Evolutionary conservation across 2,797 vertebrate genomes (phyloP).

Genomic region (Coilia nasus): DNA sequence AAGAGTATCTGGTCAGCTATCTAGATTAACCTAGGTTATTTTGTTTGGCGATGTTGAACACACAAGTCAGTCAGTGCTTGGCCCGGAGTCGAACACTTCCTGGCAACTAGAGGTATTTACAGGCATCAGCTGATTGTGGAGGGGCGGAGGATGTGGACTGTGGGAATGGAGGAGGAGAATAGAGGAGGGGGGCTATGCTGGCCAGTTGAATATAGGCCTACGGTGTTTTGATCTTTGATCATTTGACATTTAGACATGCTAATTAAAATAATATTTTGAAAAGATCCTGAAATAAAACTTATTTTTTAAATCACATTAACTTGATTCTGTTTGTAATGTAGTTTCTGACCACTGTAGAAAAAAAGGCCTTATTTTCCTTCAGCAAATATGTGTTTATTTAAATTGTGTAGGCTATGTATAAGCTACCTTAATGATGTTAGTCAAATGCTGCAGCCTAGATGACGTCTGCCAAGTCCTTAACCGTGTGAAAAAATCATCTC

Average conservation of each 20-base stretch:
- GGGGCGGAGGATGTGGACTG: slow-evolving; percentile 57
- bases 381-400: no score
- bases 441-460: slow-evolving; percentile 10
- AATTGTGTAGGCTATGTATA: no score
- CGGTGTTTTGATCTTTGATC: not conserved
- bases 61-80: slow-evolving; percentile 7
- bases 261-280: no score
- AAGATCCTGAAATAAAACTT: no score
- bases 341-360: slow-evolving; percentile 32
- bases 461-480: not conserved
- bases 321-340: no score
- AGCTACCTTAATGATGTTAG: no score
- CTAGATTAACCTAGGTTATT: slow-evolving; percentile 17
- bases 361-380: slow-evolving; percentile 28
- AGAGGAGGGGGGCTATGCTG: slow-evolving; percentile 25
- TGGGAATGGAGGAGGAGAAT: slow-evolving; percentile 42
- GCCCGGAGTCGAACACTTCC: slow-evolving; percentile 21
- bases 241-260: not conserved
- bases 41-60: slow-evolving; percentile 15
- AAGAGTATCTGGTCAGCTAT: not conserved
- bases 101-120: slow-evolving; percentile 48
- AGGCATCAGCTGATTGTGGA: slow-evolving; percentile 79
- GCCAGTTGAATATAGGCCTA: not conserved
- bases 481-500: not conserved
- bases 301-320: no score